These are phyloP conservation scores for Ricordea florida DNA, from an alignment of 92 coral and sea anemone genomes.

Conservation along the genomic window DNA sequence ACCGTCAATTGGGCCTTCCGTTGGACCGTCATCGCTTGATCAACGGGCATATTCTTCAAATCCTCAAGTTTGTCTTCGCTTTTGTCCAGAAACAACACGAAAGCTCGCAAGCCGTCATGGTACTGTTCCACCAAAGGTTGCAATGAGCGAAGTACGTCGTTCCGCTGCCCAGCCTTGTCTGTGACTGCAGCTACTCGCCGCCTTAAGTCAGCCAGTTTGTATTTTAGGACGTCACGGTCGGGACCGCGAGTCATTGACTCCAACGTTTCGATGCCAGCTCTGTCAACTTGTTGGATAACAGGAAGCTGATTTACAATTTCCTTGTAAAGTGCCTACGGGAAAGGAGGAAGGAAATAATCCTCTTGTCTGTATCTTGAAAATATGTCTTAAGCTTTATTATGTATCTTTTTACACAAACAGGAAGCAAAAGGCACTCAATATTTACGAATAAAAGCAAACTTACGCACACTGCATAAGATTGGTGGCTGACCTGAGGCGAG, in stretches of 20 bases:
- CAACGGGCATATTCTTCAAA: conserved; percentile 62
- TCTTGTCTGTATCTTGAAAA: too few species aligned
- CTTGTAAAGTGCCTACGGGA: conserved; percentile 46
- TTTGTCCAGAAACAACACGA: conserved; percentile 75
- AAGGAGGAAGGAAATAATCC: too few species aligned
- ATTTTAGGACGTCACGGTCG: conserved; percentile 86
- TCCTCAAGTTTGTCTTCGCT: conserved; percentile 81
- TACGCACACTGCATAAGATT: too few species aligned
- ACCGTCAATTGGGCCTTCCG: conserved; percentile 83
- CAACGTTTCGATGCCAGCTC: conserved; percentile 62
- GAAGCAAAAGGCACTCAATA: too few species aligned
- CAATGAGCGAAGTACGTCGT: conserved; percentile 72
- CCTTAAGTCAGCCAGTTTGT: conserved; percentile 76
- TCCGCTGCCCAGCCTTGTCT: conserved; percentile 76
- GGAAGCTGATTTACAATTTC: conserved; percentile 73
- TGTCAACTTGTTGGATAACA: conserved; percentile 82
- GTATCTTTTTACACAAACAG: too few species aligned
- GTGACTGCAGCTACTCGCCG: conserved; percentile 72
- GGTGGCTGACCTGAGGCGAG: too few species aligned
- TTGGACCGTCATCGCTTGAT: conserved; percentile 67
- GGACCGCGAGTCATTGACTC: conserved; percentile 79
- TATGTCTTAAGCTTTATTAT: too few species aligned
- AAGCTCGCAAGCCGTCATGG: conserved; percentile 71
- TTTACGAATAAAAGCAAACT: too few species aligned
- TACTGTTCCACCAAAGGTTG: conserved; percentile 85